These are phyloP conservation scores for Tipula lateralis DNA, from an alignment of 2,888 invertebrate genomes.

Conservation along the genomic window DNA sequence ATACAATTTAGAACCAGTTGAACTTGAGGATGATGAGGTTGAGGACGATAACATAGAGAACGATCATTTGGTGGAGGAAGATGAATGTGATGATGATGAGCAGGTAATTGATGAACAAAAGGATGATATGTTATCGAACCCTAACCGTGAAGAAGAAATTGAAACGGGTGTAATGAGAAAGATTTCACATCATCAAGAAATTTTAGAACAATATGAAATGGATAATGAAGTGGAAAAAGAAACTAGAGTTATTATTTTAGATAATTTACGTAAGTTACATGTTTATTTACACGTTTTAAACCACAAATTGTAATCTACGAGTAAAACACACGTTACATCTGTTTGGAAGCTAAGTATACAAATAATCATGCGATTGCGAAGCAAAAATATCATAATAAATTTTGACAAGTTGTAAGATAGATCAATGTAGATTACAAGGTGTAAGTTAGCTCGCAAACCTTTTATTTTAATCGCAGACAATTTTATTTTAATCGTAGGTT, in stretches of 20 bases:
- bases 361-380: no score
- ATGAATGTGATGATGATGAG: constrained; percentile 36
- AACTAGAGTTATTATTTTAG: constrained; percentile 9
- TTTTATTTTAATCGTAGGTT: no score
- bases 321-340: no score
- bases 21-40: constrained; percentile 36
- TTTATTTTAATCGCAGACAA: no score
- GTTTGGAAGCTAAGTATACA: no score
- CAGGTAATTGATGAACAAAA: constrained; percentile 38
- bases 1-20: constrained; percentile 34
- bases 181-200: neutral
- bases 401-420: no score
- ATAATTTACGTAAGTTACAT: neutral
- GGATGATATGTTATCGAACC: neutral
- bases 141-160: neutral
- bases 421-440: no score
- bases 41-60: constrained; percentile 38
- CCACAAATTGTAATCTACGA: neutral
- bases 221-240: neutral
- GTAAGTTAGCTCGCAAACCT: no score
- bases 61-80: constrained; percentile 33
- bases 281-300: no score
- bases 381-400: no score
- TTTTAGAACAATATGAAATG: neutral
- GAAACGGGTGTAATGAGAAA: neutral